Evolutionary conservation across 2,113 vertebrate genomes (phyloP).

Genomic region (Bombycilla garrulus): DNA sequence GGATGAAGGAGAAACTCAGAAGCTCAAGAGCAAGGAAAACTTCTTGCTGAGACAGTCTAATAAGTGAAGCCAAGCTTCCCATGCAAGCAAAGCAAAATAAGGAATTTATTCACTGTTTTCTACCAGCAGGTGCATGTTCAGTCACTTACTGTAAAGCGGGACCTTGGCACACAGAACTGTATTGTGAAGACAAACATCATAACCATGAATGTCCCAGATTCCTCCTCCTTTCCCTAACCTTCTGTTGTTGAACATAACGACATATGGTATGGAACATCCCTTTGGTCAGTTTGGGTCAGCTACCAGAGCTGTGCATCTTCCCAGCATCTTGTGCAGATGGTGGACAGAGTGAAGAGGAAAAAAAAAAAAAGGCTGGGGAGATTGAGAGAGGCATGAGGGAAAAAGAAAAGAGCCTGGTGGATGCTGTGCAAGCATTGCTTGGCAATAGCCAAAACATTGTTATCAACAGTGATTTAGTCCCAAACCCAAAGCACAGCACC

Average conservation of each 20-base stretch:
- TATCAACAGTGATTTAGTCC: not conserved
- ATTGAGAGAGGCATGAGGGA: not conserved
- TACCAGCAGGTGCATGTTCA: not conserved
- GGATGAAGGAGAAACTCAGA: not conserved
- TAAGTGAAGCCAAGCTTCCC: not conserved
- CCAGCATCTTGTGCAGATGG: not conserved
- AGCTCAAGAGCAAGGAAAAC: not conserved
- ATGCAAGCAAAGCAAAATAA: not conserved
- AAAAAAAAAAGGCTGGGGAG: rapidly evolving
- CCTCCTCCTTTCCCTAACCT: not conserved
- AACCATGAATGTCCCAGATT: not conserved
- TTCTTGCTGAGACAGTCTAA: not conserved
- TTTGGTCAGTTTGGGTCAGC: not conserved
- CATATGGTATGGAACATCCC: not conserved
- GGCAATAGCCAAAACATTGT: not conserved
- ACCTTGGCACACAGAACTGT: not conserved
- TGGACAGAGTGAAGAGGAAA: not conserved
- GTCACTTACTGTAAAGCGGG: not conserved
- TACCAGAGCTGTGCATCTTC: not conserved
- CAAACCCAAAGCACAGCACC: not conserved
- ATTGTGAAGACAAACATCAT: not conserved
- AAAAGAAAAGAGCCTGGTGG: not conserved
- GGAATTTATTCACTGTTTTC: not conserved
- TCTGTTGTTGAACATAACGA: not conserved
- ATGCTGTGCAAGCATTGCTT: not conserved